Conservation (phyloP, 2,888 invertebrate genomes). For the Chaetogeoica ovagalla region DNA sequence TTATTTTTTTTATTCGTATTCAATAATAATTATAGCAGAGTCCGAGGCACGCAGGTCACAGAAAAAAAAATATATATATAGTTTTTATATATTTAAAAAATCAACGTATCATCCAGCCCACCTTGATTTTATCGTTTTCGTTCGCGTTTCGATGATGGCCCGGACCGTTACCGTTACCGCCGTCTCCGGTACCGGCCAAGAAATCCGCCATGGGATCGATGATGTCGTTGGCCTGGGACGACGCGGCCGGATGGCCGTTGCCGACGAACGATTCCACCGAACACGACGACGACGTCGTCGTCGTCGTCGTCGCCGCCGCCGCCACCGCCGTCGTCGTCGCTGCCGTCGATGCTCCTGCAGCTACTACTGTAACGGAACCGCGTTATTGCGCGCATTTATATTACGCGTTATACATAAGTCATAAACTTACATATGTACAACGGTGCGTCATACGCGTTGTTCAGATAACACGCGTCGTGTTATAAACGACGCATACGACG, state of each 20-base stretch:
- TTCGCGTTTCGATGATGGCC: slow-evolving; percentile 13
- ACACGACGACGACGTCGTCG: not conserved
- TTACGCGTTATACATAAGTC: no score
- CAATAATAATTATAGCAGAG: no score
- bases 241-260: slow-evolving; percentile 1
- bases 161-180: no score
- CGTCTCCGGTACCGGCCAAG: not conserved
- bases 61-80: no score
- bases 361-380: slow-evolving; percentile 6
- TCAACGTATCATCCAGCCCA: not conserved
- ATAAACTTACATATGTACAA: no score
- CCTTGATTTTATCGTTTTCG: slow-evolving; percentile 40
- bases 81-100: no score
- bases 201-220: slow-evolving; percentile 38
- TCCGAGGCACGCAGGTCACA: no score
- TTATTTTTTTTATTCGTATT: no score
- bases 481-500: not conserved
- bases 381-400: not conserved
- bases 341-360: no score
- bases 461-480: not conserved
- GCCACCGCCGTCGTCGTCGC: no score
- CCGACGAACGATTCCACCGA: slow-evolving; percentile 24
- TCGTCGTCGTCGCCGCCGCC: no score
- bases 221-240: slow-evolving; percentile 6
- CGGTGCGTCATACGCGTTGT: no score